These are phyloP conservation scores for Agonum fuliginosum DNA, from an alignment of 2,888 invertebrate species.

Conservation along the genomic window DNA sequence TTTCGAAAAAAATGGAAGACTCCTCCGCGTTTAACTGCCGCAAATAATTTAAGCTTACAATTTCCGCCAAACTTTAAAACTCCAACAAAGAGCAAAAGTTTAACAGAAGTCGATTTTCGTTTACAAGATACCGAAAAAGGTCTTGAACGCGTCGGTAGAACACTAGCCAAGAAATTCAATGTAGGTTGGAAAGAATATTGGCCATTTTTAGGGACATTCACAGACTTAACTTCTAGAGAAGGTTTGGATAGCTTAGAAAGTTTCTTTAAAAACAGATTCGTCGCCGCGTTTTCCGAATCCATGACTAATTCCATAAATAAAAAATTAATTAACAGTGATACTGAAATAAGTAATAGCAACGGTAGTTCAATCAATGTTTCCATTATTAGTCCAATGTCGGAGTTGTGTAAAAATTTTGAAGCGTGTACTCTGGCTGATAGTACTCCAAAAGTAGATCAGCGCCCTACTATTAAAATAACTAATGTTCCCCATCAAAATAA, in stretches of 20 bases:
- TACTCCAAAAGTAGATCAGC: conserved; percentile 63
- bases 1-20: conserved; percentile 90
- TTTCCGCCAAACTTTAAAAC: conserved; percentile 41
- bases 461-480: conserved; percentile 21
- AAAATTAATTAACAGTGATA: conserved; percentile 63
- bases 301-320: conserved; percentile 71
- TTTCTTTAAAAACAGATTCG: conserved; percentile 75
- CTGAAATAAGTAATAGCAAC: conserved; percentile 20
- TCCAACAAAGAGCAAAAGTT: conserved; percentile 41
- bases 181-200: conserved; percentile 94
- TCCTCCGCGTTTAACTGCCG: conserved; percentile 77
- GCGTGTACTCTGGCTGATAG: conserved; percentile 74
- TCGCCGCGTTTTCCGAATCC: conserved; percentile 68
- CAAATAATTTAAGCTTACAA: not conserved
- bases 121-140: conserved; percentile 89
- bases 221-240: conserved; percentile 83
- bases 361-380: conserved; percentile 62
- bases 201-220: conserved; percentile 89
- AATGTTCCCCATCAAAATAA: conserved; percentile 5
- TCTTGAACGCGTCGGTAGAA: conserved; percentile 88
- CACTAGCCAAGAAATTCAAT: conserved; percentile 82
- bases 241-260: conserved; percentile 86
- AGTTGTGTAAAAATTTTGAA: conserved; percentile 77
- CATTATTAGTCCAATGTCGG: conserved; percentile 75
- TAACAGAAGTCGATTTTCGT: conserved; percentile 69